Percentiles rank a stretch among this genome's conserved stretches.
These are phyloP conservation scores for Caenorhabditis sp. DNA, from an alignment of 2,888 invertebrate genomes.

Conservation along the genomic window DNA sequence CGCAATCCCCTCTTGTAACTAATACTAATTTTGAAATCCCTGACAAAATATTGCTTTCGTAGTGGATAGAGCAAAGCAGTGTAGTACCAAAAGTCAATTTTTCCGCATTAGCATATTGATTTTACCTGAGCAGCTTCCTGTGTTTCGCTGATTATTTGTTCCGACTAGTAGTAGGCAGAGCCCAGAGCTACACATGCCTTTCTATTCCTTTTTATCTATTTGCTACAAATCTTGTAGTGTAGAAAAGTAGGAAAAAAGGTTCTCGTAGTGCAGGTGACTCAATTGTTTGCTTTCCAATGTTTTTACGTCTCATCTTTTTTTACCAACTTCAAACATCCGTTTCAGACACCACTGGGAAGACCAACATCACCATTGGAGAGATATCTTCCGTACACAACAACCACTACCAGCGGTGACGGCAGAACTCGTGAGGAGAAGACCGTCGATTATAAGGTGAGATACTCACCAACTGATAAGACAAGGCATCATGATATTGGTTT, in stretches of 20 bases:
- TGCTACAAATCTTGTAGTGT: not conserved
- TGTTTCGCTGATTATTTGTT: conserved; percentile 24
- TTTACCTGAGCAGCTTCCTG: conserved; percentile 6
- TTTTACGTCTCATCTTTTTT: no score
- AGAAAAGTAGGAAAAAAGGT: not conserved
- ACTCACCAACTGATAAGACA: conserved; percentile 20
- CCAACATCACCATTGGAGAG: conserved; percentile 68
- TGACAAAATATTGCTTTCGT: no score
- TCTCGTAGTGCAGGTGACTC: not conserved
- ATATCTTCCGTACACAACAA: conserved; percentile 69
- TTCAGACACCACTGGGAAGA: conserved; percentile 67
- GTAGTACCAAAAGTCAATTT: not conserved
- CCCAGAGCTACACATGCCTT: not conserved
- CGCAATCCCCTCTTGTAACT: no score
- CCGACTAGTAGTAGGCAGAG: not conserved
- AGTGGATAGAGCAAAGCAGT: no score
- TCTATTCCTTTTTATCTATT: not conserved
- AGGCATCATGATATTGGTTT: conserved; percentile 8
- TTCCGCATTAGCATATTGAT: conserved; percentile 25
- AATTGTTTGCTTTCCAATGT: conserved; percentile 42
- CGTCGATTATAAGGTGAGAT: conserved; percentile 69
- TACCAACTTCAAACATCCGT: conserved; percentile 41
- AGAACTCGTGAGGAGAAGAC: conserved; percentile 70
- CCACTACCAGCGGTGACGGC: conserved; percentile 64
- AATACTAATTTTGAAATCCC: no score